Evolutionary conservation across 2,113 vertebrate species (phyloP), one percentile per base, ranked within the genome.

Genomic region (Chaetodon trifascialis): DNA sequence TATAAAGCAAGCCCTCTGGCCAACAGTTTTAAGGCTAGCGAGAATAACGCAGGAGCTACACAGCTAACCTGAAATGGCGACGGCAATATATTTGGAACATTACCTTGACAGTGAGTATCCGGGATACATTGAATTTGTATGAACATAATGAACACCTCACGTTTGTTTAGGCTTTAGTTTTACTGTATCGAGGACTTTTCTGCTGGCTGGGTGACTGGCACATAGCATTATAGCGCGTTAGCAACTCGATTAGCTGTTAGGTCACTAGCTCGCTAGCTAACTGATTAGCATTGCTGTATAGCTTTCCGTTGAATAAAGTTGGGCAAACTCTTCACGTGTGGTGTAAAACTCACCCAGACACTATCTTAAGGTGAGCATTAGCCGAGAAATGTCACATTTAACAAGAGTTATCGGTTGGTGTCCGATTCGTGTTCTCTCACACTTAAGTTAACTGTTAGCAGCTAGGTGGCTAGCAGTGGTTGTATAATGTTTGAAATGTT

Each of bases 21-120:
- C 81, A 77, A 47, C 54, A 56, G 10, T 52, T 69, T 40, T 54
- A 47, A 63, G 65, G 86, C 88, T 90, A 91, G 84, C 64, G 30
- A 58, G 42, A 75, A 40, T 51, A 68, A 82, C 89, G 62, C 74
- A 83, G 77, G 59, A 86, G 89, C 88, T 86, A 80, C 56, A 17
- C 2, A 67, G 85, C 86, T 89, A 74, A 81, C 62, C 74, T 36
- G 96, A 96, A 93, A 98, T 98, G 97, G 97, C 98, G 95, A 97
- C 97, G 44, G 98, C 98, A 86, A 97, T 99, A 94, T 99, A 99
- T 90, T 94, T 99, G 94, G 98, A 99, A 92, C 97, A 99, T 94
- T 99, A 99, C 90, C 96, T 99, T 86, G 97, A 99, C 93, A 99
- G 98, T 99, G 89, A 98, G 97, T 96, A 79, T 56, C 2, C 1